Evolutionary conservation across 2,797 vertebrate genomes (phyloP).

Genomic region (Fundulus diaphanus): DNA sequence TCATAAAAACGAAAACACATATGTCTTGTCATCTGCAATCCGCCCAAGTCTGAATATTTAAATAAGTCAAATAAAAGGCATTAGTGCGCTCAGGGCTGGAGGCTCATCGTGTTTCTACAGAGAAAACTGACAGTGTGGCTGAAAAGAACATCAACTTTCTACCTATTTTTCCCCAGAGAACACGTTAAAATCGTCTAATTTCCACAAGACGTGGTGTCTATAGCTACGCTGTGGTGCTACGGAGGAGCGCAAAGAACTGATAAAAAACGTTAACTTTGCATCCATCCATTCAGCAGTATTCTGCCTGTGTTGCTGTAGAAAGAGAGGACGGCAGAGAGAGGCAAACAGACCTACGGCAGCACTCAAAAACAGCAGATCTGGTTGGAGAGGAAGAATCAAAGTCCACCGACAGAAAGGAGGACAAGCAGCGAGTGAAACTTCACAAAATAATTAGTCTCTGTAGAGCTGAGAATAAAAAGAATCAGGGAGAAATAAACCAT

Average conservation of each 20-base stretch:
- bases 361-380: constrained; percentile 17
- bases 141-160: constrained; percentile 1
- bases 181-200: constrained; percentile 12
- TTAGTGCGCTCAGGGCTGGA: constrained; percentile 31
- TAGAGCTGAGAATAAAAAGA: constrained; percentile 47
- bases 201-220: neutral
- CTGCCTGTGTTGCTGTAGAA: constrained; percentile 28
- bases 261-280: neutral
- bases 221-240: constrained; percentile 13
- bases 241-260: constrained; percentile 9
- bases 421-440: constrained; percentile 51
- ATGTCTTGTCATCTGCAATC: constrained; percentile 63
- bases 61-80: constrained; percentile 60
- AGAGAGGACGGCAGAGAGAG: constrained; percentile 32
- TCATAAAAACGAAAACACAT: constrained; percentile 64
- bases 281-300: neutral
- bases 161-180: neutral
- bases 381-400: constrained; percentile 33
- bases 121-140: constrained; percentile 27
- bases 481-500: constrained; percentile 17
- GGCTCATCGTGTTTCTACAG: constrained; percentile 39
- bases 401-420: constrained; percentile 59
- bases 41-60: constrained; percentile 53
- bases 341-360: constrained; percentile 57
- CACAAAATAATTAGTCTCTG: constrained; percentile 79